These are phyloP conservation scores for Rhabdophis nuchalis DNA, from an alignment of 2,797 vertebrate genomes.

Conservation along the genomic window DNA sequence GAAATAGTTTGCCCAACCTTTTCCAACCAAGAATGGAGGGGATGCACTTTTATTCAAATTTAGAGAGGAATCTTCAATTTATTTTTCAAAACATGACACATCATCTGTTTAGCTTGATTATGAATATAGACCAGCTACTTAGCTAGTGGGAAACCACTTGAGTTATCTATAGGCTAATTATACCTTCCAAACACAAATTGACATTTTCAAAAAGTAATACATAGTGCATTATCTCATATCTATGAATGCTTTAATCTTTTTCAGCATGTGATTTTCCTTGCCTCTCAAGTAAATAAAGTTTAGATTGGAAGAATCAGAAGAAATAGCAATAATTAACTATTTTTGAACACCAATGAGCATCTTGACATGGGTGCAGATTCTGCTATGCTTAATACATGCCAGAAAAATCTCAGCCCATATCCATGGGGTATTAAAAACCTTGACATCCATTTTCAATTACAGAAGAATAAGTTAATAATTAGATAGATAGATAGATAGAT, in stretches of 20 bases:
- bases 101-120: background rate
- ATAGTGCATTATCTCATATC: background rate
- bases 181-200: background rate
- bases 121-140: background rate
- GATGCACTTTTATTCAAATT: background rate
- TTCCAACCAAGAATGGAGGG: background rate
- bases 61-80: background rate
- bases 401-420: background rate
- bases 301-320: background rate
- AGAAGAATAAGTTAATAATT: background rate
- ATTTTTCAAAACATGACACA: background rate
- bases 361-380: background rate
- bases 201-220: background rate
- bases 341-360: background rate
- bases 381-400: background rate
- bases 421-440: background rate
- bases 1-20: background rate
- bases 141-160: background rate
- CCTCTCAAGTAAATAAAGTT: background rate
- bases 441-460: background rate
- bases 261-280: background rate
- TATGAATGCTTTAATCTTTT: background rate
- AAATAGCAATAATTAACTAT: background rate
- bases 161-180: background rate
- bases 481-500: too few relatives aligned